Base-by-base conservation (phyloP, 2,888 invertebrate genomes). In the Neoaliturus tenellus region DNA sequence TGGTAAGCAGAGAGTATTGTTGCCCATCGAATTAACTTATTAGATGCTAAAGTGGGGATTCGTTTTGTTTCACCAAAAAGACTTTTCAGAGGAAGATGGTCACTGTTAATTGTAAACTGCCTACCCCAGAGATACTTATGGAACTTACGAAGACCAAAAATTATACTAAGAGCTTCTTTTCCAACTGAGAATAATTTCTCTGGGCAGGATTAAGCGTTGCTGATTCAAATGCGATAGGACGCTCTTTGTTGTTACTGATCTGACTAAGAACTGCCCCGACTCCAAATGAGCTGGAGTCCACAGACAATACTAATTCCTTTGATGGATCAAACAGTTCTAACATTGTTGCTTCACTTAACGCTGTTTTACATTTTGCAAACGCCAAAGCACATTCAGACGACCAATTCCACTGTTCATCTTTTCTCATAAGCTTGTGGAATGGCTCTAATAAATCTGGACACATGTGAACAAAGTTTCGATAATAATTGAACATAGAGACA, bases 241-340 rank as follows among this genome's bases (percentile, higher is more conserved):
- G 20, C 20, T 73, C 73, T 73, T 73, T 39, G 33, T 35, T 35
- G 20, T 31, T 12, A 4, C 8, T 10, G 10, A 35, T 35, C 10
- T 35, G 35, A 35, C 35, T 35, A 35, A 35, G 10, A 35, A 73
- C 14, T 20, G 35, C 73, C 3, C 73, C 25, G 6, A 80, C 28
- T 28, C 80, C 55, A 48, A 51, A 80, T 8, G 80, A 80, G n/a
- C 55, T 80, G 20, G 80, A 80, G 51, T 80, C 51, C 10, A 51
- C 80, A 31, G 14, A 80, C 51, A 80, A 80, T n/a, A 48, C 31
- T 51, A 80, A 80, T 48, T 80, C 51, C 28, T 51, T 80, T n/a
- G 28, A 23, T 51, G 80, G 80, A 80, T 80, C 48, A 48, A 51
- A 80, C 1, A 80, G n/a, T 33, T 33, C 58, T n/a, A 58, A 25